These are phyloP conservation scores for Bombus soroeensis DNA, from an alignment of 1,140 invertebrate genomes.

Conservation along the genomic window DNA sequence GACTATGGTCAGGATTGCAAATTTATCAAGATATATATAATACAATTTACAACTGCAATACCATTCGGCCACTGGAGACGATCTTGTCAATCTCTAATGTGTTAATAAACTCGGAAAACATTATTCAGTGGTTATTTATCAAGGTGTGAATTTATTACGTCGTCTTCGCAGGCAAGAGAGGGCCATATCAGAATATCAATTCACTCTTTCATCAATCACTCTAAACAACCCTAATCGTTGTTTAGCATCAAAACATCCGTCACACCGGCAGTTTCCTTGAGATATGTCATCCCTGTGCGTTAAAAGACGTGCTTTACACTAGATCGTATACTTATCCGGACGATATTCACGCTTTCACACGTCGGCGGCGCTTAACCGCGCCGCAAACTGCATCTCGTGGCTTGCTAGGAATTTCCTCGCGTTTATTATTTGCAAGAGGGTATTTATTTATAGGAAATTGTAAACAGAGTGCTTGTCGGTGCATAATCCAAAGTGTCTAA, in stretches of 20 bases:
- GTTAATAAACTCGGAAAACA: neutral
- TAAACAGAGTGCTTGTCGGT: neutral
- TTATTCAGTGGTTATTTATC: neutral
- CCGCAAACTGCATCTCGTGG: conserved; percentile 27
- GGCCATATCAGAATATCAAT: neutral
- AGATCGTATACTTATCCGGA: neutral
- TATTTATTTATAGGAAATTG: conserved; percentile 48
- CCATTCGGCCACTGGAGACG: neutral
- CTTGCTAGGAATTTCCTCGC: conserved; percentile 2
- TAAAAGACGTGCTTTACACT: neutral
- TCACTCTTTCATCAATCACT: neutral
- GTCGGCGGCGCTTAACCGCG: neutral
- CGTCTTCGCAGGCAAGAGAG: neutral
- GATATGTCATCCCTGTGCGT: neutral
- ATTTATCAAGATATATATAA: no score
- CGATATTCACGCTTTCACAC: neutral
- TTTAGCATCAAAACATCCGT: neutral
- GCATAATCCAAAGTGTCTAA: conserved; percentile 21
- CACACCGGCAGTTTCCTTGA: neutral
- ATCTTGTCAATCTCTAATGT: neutral
- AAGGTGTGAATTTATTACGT: neutral
- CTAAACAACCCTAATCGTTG: neutral
- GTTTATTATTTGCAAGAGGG: conserved; percentile 42
- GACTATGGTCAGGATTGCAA: no score
- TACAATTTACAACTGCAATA: no score